Base-by-base conservation (phyloP, 2,113 vertebrate species). In the Anolis carolinensis region DNA sequence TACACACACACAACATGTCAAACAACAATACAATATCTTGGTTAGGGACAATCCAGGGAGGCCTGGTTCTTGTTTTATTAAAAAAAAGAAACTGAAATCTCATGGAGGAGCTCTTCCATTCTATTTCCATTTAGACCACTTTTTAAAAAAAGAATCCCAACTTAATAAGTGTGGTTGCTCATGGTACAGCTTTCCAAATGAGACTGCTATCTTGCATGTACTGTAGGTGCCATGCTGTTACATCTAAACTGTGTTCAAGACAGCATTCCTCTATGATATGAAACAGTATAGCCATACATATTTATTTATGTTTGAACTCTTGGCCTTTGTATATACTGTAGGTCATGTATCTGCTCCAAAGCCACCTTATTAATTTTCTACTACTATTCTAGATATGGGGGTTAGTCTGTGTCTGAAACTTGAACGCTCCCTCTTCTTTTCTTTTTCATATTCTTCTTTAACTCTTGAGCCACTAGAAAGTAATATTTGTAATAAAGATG, bases 231-330 rank as follows among this genome's bases (percentile, higher is more conserved):
- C 93, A 94, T 92, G 93, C 94, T 0, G 50, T 90, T 93, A 90
- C 90, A 93, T 89, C 92, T 94, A 93, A 94, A 94, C 89, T 93
- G 92, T 93, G 93, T 95, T 92, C 91, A 83, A 95, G 94, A 93
- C 92, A 95, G 92, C 91, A 93, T 92, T 93, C 91, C 89, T 92
- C 93, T 93, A 92, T 93, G 94, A 94, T 94, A 94, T 94, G 92
- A 94, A 89, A 89, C 92, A 93, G 92, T 91, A 93, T 91, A 92
- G 92, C 92, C 92, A 94, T 94, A 95, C 91, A 94, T 95, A 95
- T 95, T 93, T 94, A 94, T 95, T 94, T 94, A 94, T 95, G 94
- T 94, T 94, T 95, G 94, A 95, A 95, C 94, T 93, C 92, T 91
- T 93, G 94, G 93, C 94, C 92, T 92, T 89, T 89, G 88, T 92